Evolutionary conservation across 2,888 invertebrate species (phyloP), one percentile per base, ranked within the genome.

Genomic region (Rambutsinella grinnellia): DNA sequence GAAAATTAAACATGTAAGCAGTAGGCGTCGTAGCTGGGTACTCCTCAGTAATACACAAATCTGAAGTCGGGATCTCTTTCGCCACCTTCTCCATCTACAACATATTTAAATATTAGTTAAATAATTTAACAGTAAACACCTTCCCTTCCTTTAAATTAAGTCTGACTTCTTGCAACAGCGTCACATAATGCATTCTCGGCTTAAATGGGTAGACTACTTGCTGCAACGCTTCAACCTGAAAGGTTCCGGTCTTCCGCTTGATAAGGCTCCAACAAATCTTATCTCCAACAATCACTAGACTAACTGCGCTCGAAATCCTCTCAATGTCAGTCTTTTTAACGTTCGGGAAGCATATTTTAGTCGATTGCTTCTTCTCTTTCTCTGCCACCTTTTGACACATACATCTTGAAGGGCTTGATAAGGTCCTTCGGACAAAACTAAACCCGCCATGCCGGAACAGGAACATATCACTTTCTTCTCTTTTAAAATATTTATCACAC

Each of bases 41-140:
- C n/a, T 83, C 83, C 58, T 83, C 81, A 21, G 76, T 49, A 15
- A 83, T 24, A 36, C 60, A 79, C 10, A 82, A 46, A 27, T 83
- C 67, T 60, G 75, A 54, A 1, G 62, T 26, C 23, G 83, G 83
- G 36, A 82, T 47, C 19, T 53, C 44, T n/a, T 66, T 49, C 8
- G 62, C 62, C 1, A 81, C 21, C 8, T 23, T 23, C 19, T 72
- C 68, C 54, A 80, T 75, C 82, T 83, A 51, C 10, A 70, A 61
- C 51, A 19, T 58, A 46, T 36, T 36, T 36, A 36, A 36, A 36
- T 46, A 49, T 19, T 10, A 17, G 2, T 26, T n/a, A 21, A 10
- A 46, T 47, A 53, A n/a, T n/a, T n/a, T n/a, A n/a, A n/a, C n/a
- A n/a, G n/a, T n/a, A n/a, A n/a, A n/a, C n/a, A n/a, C n/a, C n/a